Percentiles rank a stretch among this genome's conserved stretches.
These are phyloP conservation scores for Drosophila repleta DNA, from an alignment of 1,140 invertebrate genomes.

Conservation along the genomic window DNA sequence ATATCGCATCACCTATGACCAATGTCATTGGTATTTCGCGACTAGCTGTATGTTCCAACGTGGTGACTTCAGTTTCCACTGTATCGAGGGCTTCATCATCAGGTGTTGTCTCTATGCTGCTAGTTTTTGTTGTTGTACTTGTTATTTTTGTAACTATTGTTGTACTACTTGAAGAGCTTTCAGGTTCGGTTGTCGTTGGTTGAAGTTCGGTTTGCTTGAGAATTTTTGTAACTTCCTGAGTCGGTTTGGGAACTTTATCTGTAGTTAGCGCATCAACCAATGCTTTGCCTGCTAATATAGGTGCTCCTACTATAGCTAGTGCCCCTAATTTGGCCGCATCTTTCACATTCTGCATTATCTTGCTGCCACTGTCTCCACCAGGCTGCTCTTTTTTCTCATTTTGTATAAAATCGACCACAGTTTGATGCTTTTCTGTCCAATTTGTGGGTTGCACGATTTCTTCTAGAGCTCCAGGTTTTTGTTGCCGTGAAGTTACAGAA, in stretches of 20 bases:
- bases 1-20: constrained; percentile 89
- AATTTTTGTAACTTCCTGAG: constrained; percentile 67
- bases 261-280: constrained; percentile 91
- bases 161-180: constrained; percentile 37
- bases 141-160: constrained; percentile 60
- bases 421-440: constrained; percentile 46
- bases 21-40: constrained; percentile 78
- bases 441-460: constrained; percentile 3
- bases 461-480: constrained; percentile 45
- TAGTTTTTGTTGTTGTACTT: constrained; percentile 52
- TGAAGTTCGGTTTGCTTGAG: constrained; percentile 26
- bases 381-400: constrained; percentile 44
- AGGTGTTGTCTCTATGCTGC: constrained; percentile 31
- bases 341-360: constrained; percentile 85
- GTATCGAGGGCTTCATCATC: constrained; percentile 59
- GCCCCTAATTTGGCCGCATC: constrained; percentile 94
- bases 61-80: constrained; percentile 30
- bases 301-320: constrained; percentile 90
- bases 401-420: constrained; percentile 64
- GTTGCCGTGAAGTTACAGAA: constrained; percentile 26
- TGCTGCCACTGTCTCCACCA: constrained; percentile 29
- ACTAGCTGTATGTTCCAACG: constrained; percentile 37
- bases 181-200: constrained; percentile 8
- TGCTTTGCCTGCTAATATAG: constrained; percentile 92
- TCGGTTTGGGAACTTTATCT: constrained; percentile 74